Conservation (phyloP, 2,797 vertebrate species). For the Pteropus rufus region DNA sequence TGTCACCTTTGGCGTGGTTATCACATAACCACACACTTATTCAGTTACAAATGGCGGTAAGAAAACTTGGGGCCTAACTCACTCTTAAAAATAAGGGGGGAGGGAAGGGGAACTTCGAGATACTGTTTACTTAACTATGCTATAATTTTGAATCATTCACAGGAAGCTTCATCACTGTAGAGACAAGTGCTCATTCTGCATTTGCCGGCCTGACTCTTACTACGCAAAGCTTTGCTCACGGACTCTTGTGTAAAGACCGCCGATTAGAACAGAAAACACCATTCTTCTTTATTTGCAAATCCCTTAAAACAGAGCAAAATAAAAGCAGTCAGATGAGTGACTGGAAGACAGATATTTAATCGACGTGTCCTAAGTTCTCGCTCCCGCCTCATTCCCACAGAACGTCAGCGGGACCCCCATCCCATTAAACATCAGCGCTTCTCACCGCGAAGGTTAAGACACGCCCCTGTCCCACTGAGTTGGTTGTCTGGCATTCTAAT, state of each 20-base stretch:
- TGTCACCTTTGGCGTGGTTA: not conserved
- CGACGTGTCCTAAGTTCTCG: fast-evolving
- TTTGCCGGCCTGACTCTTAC: not conserved
- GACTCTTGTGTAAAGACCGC: not conserved
- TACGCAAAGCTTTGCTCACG: not conserved
- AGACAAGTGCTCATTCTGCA: not conserved
- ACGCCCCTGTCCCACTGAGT: not conserved
- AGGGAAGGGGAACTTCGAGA: fast-evolving
- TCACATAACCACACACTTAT: not conserved
- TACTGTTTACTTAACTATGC: not conserved
- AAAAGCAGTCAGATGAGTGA: not conserved
- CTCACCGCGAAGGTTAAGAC: too few relatives aligned
- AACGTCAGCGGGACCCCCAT: fast-evolving
- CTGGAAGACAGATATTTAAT: fast-evolving
- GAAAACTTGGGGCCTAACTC: too few relatives aligned
- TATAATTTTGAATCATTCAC: not conserved
- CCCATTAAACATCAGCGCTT: fast-evolving
- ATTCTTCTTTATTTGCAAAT: not conserved
- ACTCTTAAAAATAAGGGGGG: not conserved
- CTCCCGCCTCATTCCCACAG: not conserved
- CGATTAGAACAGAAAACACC: fast-evolving
- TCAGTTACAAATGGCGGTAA: not conserved
- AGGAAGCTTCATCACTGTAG: not conserved
- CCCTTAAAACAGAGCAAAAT: not conserved
- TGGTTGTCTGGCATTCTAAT: not conserved